Evolutionary conservation across 2,888 invertebrate genomes (phyloP), one percentile per base, ranked within the genome.

Genomic region (Lamproptera curius): DNA sequence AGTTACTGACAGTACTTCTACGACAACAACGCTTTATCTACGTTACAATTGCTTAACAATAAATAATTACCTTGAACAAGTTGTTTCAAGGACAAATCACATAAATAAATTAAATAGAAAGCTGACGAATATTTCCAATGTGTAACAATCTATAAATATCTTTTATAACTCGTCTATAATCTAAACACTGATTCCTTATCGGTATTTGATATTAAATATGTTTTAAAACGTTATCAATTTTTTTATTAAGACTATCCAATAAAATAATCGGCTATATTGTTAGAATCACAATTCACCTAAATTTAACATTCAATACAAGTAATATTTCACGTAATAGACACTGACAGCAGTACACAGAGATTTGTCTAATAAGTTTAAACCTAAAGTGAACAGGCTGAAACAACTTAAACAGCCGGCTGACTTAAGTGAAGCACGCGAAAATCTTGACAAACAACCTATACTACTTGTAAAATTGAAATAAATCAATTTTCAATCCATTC

Each of bases 231-330:
- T 28, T 78, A 77, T 72, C 76, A 82, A 82, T 68, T 61, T 80
- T 78, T 73, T 70, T 67, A 63, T 50, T 61, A 56, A 63, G 67
- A 74, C 73, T 78, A 77, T 79, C 73, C 70, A 75, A 76, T 82
- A 83, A 81, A 81, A 76, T 78, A 80, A 75, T 71, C 72, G 75
- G 79, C 83, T 84, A 85, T 84, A 77, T 75, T 72, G 70, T 76
- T 82, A 83, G 83, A 86, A 86, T 86, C 86, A 86, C 86, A 86
- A 78, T 85, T 83, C 67, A 76, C 84, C 84, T 85, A 86, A 78
- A 73, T 48, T 68, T 81, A 82, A 84, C 80, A 78, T 79, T 76
- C 67, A 73, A 62, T 67, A 65, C 61, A 63, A 53, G 54, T 65
- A 61, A 76, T 78, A 76, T 79, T 82, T 82, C 83, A 82, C 73